Evolutionary conservation across 2,113 vertebrate species (phyloP).

Genomic region (Saccopteryx bilineata): DNA sequence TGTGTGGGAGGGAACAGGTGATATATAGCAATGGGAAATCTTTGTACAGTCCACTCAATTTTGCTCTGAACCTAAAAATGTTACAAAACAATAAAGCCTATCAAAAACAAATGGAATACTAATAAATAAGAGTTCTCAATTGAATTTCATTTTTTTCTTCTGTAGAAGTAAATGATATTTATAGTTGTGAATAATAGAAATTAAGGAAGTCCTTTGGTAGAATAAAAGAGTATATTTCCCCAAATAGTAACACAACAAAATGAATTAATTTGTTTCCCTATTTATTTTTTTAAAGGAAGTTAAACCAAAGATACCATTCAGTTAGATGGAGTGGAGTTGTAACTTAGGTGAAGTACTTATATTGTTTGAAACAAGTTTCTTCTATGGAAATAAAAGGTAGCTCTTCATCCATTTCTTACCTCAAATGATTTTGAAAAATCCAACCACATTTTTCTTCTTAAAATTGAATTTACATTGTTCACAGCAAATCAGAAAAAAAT

Average conservation of each 20-base stretch:
- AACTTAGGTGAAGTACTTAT: background rate
- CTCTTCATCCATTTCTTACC: background rate
- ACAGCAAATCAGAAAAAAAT: background rate
- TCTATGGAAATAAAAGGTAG: background rate
- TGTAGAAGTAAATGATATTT: background rate
- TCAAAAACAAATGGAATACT: background rate
- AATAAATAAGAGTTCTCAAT: background rate
- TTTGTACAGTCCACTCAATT: background rate
- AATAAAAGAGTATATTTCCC: background rate
- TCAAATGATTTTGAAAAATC: conserved; percentile 27
- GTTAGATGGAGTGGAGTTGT: background rate
- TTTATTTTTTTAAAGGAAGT: background rate
- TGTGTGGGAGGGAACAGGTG: background rate
- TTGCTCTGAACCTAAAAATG: background rate
- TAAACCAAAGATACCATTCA: background rate
- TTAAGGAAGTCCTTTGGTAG: background rate
- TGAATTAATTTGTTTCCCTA: background rate
- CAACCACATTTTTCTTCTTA: background rate
- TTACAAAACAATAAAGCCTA: background rate
- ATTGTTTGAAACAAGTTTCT: background rate
- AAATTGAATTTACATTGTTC: background rate
- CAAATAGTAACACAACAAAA: background rate
- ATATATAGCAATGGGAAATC: background rate
- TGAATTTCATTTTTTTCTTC: background rate
- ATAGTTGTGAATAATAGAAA: background rate